Evolutionary conservation across 2,797 vertebrate genomes (phyloP).

Genomic region (Crocodylus rhombifer): DNA sequence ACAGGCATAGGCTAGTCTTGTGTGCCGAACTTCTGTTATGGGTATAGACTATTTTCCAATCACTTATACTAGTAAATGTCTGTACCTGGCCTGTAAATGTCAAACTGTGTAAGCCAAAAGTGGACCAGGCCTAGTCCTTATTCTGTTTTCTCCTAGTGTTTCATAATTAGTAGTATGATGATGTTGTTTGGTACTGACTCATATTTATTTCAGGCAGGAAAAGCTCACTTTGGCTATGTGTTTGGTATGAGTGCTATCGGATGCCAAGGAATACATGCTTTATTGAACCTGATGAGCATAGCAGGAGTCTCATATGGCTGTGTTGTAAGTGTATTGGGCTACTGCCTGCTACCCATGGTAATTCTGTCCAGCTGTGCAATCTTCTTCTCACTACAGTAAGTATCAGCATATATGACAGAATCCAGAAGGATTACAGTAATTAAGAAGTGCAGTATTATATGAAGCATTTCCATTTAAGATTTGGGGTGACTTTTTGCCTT

Average conservation of each 20-base stretch:
- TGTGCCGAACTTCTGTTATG: too few species aligned
- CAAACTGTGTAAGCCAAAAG: neutral
- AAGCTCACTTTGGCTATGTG: slow-evolving; percentile 87
- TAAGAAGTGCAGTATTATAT: neutral
- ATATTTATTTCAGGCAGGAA: slow-evolving; percentile 83
- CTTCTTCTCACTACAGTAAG: slow-evolving; percentile 87
- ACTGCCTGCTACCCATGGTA: slow-evolving; percentile 88
- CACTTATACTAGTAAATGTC: too few species aligned
- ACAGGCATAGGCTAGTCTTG: too few species aligned
- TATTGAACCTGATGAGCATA: slow-evolving; percentile 87
- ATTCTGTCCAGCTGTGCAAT: slow-evolving; percentile 83
- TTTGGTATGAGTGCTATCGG: slow-evolving; percentile 86
- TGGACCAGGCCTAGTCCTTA: neutral
- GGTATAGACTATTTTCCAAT: too few species aligned
- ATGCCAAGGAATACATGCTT: slow-evolving; percentile 82
- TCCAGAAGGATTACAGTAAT: neutral
- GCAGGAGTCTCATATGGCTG: slow-evolving; percentile 83
- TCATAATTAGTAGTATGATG: neutral
- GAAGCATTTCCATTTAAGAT: neutral
- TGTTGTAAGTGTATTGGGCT: slow-evolving; percentile 89
- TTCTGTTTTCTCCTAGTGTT: neutral
- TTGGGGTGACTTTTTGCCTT: neutral
- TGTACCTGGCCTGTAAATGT: too few species aligned
- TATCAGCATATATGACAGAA: neutral
- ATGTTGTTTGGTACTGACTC: neutral